Evolutionary conservation across 2,113 vertebrate genomes (phyloP).

Genomic region (Gymnarchus niloticus): DNA sequence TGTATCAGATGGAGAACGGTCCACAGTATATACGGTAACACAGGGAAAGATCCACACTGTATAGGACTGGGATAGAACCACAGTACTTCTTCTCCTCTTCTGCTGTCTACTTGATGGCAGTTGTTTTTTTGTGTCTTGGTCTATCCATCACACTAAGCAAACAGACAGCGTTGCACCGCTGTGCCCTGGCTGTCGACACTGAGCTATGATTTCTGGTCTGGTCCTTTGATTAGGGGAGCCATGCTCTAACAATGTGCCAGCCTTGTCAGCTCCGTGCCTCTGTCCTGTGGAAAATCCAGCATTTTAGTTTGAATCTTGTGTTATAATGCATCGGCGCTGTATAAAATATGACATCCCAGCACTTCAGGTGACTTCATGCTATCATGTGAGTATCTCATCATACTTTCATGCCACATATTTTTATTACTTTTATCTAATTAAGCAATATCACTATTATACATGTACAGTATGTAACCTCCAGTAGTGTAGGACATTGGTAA

Average conservation of each 20-base stretch:
- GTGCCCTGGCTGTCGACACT: background rate
- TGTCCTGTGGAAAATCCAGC: background rate
- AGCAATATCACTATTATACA: background rate
- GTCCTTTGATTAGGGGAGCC: background rate
- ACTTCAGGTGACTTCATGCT: background rate
- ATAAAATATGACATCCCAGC: background rate
- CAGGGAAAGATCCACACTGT: background rate
- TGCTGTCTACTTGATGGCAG: background rate
- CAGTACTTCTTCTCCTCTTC: background rate
- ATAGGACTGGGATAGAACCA: too few species aligned
- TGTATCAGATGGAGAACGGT: background rate
- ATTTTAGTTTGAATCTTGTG: background rate
- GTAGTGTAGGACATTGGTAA: background rate
- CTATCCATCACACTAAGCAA: background rate
- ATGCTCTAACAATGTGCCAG: background rate
- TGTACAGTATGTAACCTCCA: constrained; percentile 7
- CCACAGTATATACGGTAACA: background rate
- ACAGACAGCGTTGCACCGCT: background rate
- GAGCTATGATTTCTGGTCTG: background rate
- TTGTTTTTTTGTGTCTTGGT: background rate
- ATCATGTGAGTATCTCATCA: background rate
- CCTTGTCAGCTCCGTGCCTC: background rate
- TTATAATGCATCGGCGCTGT: background rate
- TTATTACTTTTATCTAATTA: background rate
- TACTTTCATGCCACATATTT: background rate